Conservation (phyloP, 2,888 invertebrate genomes). For the Drosophila merina region DNA sequence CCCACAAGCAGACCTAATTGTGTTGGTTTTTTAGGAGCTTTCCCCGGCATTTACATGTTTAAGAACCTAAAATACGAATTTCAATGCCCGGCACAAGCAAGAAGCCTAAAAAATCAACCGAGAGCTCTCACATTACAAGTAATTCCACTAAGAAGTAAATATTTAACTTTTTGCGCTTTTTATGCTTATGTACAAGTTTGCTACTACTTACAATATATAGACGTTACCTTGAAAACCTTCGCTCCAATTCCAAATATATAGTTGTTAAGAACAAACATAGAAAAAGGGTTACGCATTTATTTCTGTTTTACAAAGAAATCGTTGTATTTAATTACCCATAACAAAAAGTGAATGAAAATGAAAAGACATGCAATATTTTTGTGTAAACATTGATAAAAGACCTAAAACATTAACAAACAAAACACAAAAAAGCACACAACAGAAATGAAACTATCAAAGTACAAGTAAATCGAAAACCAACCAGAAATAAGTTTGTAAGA, state of each 20-base stretch:
- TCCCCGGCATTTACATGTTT: slow-evolving; percentile 59
- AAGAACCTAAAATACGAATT: slow-evolving; percentile 22
- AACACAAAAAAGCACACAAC: slow-evolving; percentile 8
- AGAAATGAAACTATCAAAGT: slow-evolving; percentile 63
- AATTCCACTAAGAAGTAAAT: slow-evolving; percentile 59
- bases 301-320: slow-evolving; percentile 49
- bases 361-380: slow-evolving; percentile 58
- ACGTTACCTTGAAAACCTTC: slow-evolving; percentile 52
- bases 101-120: slow-evolving; percentile 35
- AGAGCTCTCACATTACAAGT: slow-evolving; percentile 32
- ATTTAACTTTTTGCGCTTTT: slow-evolving; percentile 39
- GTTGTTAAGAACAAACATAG: slow-evolving; percentile 55
- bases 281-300: slow-evolving; percentile 21
- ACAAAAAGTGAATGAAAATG: slow-evolving; percentile 27
- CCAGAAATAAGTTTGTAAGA: slow-evolving; percentile 35
- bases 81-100: slow-evolving; percentile 25
- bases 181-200: slow-evolving; percentile 52
- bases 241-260: slow-evolving; percentile 77
- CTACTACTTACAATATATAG: slow-evolving; percentile 23
- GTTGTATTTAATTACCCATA: slow-evolving; percentile 55
- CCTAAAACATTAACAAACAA: slow-evolving; percentile 19
- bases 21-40: slow-evolving; percentile 52
- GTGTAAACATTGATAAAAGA: slow-evolving; percentile 24
- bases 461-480: slow-evolving; percentile 42
- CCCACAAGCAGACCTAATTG: slow-evolving; percentile 24